A percentile compares a stretch with the other conserved stretches of the same genome.
Evolutionary conservation across 2,888 invertebrate species (phyloP).

Genomic region (Sicus ferrugineus): DNA sequence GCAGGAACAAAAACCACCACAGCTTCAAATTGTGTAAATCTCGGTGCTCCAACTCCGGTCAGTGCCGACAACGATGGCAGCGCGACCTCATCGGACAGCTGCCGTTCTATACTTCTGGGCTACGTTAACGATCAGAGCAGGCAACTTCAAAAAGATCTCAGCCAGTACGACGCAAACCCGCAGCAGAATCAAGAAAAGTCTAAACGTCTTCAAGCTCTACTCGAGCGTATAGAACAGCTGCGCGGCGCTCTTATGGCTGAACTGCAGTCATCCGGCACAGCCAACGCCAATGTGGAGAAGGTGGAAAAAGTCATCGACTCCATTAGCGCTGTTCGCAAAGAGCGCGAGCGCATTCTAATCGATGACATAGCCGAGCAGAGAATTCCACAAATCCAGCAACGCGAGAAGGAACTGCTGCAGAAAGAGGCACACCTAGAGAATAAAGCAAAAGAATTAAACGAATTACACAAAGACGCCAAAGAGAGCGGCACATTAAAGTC

Average conservation of each 20-base stretch:
- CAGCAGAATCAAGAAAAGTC: constrained; percentile 47
- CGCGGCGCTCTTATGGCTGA: constrained; percentile 53
- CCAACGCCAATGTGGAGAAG: constrained; percentile 38
- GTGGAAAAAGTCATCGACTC: constrained; percentile 50
- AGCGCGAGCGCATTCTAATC: constrained; percentile 51
- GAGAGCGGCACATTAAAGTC: neutral
- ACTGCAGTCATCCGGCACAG: constrained; percentile 39
- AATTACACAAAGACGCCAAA: constrained; percentile 40
- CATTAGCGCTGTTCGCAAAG: constrained; percentile 51
- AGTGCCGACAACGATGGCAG: constrained; percentile 32
- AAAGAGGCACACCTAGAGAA: constrained; percentile 53
- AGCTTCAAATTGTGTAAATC: constrained; percentile 47
- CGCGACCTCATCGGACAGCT: constrained; percentile 54
- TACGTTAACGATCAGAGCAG: constrained; percentile 60
- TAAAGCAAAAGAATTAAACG: constrained; percentile 49
- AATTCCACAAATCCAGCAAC: constrained; percentile 34
- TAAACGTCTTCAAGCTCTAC: constrained; percentile 48
- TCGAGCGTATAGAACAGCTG: constrained; percentile 56
- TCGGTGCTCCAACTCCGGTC: constrained; percentile 41
- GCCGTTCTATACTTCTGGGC: constrained; percentile 56
- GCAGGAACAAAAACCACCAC: neutral
- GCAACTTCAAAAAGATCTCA: constrained; percentile 55
- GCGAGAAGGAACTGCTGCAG: constrained; percentile 52
- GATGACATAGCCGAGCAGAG: constrained; percentile 34
- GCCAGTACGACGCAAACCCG: constrained; percentile 43